phyloP scores from a whole-genome alignment of 2,888 invertebrate genomes.

The Euzophera pinguis region DNA sequence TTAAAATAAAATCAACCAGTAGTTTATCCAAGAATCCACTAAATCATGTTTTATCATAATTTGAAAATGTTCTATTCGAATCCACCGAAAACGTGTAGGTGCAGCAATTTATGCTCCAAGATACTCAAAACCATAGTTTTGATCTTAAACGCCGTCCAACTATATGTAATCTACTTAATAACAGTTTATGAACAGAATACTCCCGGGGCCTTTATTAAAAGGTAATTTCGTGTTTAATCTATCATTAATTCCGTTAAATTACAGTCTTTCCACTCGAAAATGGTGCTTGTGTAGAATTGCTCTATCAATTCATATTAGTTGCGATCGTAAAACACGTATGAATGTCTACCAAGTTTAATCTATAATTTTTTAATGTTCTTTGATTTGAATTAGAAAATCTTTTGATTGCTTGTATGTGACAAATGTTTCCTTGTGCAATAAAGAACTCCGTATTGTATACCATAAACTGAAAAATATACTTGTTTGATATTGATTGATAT shows the following conservation, averaged over 20 bases:
- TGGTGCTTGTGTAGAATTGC: slow-evolving; percentile 35
- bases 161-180: slow-evolving; percentile 40
- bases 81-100: background rate
- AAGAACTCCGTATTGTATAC: too few relatives aligned
- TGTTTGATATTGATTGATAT: too few relatives aligned
- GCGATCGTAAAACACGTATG: slow-evolving; percentile 1
- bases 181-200: slow-evolving; percentile 38
- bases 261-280: slow-evolving; percentile 34
- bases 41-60: background rate
- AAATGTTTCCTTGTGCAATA: too few relatives aligned
- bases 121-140: slow-evolving; percentile 16
- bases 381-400: too few relatives aligned
- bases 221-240: slow-evolving; percentile 57
- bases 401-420: too few relatives aligned
- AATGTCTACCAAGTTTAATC: background rate
- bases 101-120: slow-evolving; percentile 9
- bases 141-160: slow-evolving; percentile 29
- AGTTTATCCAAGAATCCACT: background rate
- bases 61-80: background rate
- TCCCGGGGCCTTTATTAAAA: slow-evolving; percentile 52
- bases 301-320: slow-evolving; percentile 33
- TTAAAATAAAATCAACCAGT: background rate
- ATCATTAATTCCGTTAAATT: slow-evolving; percentile 56
- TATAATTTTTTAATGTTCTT: too few relatives aligned
- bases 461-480: too few relatives aligned